Base-by-base conservation (phyloP, 2,888 invertebrate genomes). In the Zelleria hepariella region DNA sequence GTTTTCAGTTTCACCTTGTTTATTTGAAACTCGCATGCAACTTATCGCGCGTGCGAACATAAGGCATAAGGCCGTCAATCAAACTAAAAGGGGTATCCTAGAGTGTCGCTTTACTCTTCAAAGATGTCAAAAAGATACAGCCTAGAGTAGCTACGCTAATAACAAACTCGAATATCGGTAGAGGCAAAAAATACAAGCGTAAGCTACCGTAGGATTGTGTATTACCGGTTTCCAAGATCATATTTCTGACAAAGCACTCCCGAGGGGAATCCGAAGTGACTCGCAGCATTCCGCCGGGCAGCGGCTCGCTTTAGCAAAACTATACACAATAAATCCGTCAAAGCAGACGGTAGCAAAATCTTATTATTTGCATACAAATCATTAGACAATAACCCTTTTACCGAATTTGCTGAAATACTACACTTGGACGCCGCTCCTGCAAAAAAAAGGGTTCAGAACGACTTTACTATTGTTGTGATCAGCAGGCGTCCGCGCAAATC, bases 291-390 rank as follows among this genome's bases (percentile, higher is more conserved):
- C 48, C 56, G 42, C 23, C 25, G 52, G 55, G n/a, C 52, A 68
- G 70, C 68, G 68, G 67, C 67, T 71, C 68, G 70, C 66, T 69
- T 67, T 65, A 67, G 60, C 61, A 54, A 59, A 18, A 57, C 26
- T 23, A 24, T 20, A n/a, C 7, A 65, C 71, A 75, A 77, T 76
- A 82, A 78, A 74, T 76, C 73, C 69, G 67, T 75, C 74, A 77
- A 74, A 73, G 60, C 63, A 62, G 71, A 78, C 83, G 74, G 88
- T 87, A 88, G 88, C 86, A 64, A 80, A 83, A 86, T 86, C 81
- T 77, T 82, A 75, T 86, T 87, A 87, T 86, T 87, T 86, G 85
- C 86, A 86, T 86, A 86, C 85, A 86, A 80, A 73, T 75, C 73
- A 67, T 62, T 65, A 65, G 70, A 84, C 82, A 86, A 82, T 73